Conservation (phyloP, 2,113 vertebrate species). For the Pipa parva region DNA sequence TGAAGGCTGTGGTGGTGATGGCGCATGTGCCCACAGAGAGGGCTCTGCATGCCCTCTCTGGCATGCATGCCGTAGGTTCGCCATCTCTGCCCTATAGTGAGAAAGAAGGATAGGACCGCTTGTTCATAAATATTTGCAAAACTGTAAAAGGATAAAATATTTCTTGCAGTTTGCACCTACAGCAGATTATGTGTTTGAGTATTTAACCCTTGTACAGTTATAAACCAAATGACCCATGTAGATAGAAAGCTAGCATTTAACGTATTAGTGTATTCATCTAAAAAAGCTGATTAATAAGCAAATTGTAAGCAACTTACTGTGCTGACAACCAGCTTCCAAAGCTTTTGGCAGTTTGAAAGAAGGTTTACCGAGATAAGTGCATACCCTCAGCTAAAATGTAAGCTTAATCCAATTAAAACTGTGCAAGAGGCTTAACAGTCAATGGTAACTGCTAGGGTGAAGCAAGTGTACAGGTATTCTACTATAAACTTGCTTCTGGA, state of each 20-base stretch:
- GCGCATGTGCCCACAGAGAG: no score
- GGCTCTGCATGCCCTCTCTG: no score
- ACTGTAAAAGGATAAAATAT: no score
- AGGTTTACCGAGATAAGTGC: constrained; percentile 31
- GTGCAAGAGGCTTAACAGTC: constrained; percentile 8
- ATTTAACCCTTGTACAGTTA: no score
- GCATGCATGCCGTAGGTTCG: no score
- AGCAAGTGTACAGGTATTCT: constrained; percentile 20
- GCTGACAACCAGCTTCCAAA: constrained; percentile 32
- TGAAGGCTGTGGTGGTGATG: no score
- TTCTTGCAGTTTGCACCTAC: no score
- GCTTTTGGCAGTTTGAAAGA: constrained; percentile 35
- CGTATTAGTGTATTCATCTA: constrained; percentile 40
- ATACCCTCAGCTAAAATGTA: constrained; percentile 29
- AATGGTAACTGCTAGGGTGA: constrained; percentile 16
- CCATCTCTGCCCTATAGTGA: no score
- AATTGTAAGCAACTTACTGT: constrained; percentile 42
- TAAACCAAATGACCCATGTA: constrained; percentile 24
- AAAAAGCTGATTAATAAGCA: constrained; percentile 41
- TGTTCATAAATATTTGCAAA: no score
- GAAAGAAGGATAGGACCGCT: no score
- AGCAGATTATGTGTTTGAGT: no score
- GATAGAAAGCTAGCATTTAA: constrained; percentile 17
- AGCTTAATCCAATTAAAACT: constrained; percentile 34
- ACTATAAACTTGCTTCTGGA: constrained; percentile 17